Evolutionary conservation across 2,888 invertebrate genomes (phyloP).

Genomic region (Chrysodeixis includens): DNA sequence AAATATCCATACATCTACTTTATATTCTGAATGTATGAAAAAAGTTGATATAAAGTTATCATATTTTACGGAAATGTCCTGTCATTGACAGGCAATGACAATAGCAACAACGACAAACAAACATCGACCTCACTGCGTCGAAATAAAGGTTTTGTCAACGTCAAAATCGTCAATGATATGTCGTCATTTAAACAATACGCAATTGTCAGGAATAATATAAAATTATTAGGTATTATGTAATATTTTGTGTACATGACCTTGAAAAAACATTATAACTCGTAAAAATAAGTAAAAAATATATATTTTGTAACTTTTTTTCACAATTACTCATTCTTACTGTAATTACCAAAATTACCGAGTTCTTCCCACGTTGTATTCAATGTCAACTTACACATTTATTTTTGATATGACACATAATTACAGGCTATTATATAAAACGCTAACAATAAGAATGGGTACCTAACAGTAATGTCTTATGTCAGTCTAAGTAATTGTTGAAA

Average conservation of each 20-base stretch:
- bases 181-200: neutral
- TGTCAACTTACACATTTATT: conserved; percentile 12
- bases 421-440: neutral
- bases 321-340: conserved; percentile 20
- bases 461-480: conserved; percentile 1
- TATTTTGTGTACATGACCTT: no score
- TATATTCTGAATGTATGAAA: no score
- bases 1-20: no score
- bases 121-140: neutral
- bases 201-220: neutral
- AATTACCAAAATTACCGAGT: conserved; percentile 19
- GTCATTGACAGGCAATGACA: neutral
- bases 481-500: neutral
- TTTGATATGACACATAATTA: conserved; percentile 9
- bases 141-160: neutral
- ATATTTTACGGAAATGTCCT: neutral
- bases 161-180: neutral
- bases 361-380: conserved; percentile 25
- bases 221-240: no score
- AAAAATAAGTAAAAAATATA: conserved; percentile 3
- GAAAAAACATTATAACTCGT: neutral
- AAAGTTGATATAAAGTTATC: no score
- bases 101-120: neutral
- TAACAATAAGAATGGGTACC: neutral
- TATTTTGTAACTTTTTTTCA: conserved; percentile 21